Conservation (phyloP, 2,797 vertebrate species). For the Hapalemur alaotrensis region DNA sequence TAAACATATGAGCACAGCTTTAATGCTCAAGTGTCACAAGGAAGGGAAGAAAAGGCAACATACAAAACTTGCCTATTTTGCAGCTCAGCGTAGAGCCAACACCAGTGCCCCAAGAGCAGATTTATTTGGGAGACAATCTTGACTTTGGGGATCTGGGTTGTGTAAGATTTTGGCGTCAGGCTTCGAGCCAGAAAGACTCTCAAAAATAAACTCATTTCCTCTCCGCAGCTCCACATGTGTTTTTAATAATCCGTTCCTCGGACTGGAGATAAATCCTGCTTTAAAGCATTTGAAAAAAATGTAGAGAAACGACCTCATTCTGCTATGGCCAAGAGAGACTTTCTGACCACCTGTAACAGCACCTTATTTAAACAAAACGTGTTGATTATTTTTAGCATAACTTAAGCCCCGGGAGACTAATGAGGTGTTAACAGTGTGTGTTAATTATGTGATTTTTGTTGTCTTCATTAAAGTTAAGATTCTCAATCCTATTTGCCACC, state of each 20-base stretch:
- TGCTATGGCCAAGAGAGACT: constrained; percentile 44
- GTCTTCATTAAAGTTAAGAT: constrained; percentile 75
- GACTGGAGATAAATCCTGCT: background rate
- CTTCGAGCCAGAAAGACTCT: background rate
- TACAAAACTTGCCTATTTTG: background rate
- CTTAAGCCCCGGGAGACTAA: constrained; percentile 80
- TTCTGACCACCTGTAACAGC: constrained; percentile 37
- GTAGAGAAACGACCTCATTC: background rate
- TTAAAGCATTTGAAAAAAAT: background rate
- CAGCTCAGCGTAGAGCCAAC: background rate
- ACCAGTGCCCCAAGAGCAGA: too few species aligned
- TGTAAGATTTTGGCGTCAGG: background rate
- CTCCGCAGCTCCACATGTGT: background rate
- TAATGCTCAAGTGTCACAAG: background rate
- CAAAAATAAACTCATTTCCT: background rate
- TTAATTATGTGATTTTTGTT: constrained; percentile 82
- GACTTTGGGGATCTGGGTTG: background rate
- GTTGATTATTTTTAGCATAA: constrained; percentile 80
- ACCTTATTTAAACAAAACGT: constrained; percentile 74
- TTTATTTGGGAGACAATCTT: background rate
- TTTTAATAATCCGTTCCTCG: constrained; percentile 4
- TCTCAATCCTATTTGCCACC: constrained; percentile 80
- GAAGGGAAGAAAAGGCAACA: background rate
- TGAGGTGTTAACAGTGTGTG: constrained; percentile 80
- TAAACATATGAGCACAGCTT: background rate